Conservation (phyloP, 2,113 vertebrate genomes). For the Chamaetylas fuelleborni region DNA sequence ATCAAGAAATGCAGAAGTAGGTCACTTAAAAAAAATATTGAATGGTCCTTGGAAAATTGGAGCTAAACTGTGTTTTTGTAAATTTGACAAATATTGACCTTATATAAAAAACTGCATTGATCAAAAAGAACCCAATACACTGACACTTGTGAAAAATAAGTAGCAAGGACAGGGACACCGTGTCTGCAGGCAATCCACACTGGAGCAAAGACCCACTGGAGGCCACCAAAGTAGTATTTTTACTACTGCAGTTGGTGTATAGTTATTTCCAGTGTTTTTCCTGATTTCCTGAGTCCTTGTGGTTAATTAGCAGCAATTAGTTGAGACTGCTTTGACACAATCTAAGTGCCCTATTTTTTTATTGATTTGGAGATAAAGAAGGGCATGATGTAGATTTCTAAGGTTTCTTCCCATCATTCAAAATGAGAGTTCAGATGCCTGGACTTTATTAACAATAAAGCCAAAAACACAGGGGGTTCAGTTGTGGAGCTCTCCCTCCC, state of each 20-base stretch:
- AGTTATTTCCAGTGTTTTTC: not conserved
- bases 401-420: not conserved
- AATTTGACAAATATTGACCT: not conserved
- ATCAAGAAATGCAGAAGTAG: not conserved
- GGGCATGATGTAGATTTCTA: not conserved
- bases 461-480: not conserved
- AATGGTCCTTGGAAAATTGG: slow-evolving; percentile 28
- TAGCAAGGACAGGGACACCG: not conserved
- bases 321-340: not conserved
- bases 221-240: not conserved
- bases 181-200: not conserved
- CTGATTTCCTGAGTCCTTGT: not conserved
- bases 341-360: not conserved
- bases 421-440: not conserved
- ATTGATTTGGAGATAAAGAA: not conserved
- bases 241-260: not conserved
- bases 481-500: not conserved
- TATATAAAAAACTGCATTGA: not conserved
- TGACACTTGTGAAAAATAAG: not conserved
- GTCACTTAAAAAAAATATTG: slow-evolving; percentile 1
- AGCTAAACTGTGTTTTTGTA: slow-evolving; percentile 20
- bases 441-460: not conserved
- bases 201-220: not conserved
- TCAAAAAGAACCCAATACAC: not conserved
- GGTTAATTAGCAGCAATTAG: not conserved